These are phyloP conservation scores for Pangasianodon hypophthalmus DNA, from an alignment of 2,113 vertebrate genomes.

Conservation along the genomic window DNA sequence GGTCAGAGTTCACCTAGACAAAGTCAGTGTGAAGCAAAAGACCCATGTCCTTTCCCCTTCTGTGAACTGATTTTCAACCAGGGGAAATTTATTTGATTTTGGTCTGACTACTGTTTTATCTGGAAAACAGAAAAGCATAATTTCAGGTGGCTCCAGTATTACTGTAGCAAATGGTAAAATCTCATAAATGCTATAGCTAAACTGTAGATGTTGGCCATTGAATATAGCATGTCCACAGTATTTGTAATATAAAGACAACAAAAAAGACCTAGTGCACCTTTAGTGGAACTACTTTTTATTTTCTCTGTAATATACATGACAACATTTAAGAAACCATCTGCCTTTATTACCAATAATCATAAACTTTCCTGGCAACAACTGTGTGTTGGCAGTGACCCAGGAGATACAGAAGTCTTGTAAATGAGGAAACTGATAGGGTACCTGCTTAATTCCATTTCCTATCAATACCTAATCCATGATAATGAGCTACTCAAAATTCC, in stretches of 20 bases:
- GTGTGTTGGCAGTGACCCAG: background rate
- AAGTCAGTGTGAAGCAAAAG: background rate
- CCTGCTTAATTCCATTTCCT: conserved; percentile 69
- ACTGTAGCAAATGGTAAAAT: background rate
- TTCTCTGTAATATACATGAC: background rate
- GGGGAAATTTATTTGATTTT: background rate
- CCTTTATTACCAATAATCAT: conserved; percentile 5
- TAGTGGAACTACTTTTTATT: background rate
- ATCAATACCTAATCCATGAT: conserved; percentile 72
- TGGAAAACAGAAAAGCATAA: background rate
- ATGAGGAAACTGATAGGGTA: conserved; percentile 44
- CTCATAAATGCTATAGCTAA: background rate
- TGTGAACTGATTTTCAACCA: background rate
- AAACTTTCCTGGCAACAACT: conserved; percentile 10
- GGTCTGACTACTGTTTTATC: background rate
- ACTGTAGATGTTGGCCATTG: background rate
- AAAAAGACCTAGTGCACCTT: background rate
- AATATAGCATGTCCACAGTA: background rate
- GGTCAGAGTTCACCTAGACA: background rate
- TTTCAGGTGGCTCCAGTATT: background rate
- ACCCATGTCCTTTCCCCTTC: background rate
- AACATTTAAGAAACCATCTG: background rate
- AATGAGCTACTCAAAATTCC: conserved; percentile 71
- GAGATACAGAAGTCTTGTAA: conserved; percentile 15
- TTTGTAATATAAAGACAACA: background rate